phyloP scores from a whole-genome alignment of 2,113 vertebrate species.

The Ceyx margarethae region DNA sequence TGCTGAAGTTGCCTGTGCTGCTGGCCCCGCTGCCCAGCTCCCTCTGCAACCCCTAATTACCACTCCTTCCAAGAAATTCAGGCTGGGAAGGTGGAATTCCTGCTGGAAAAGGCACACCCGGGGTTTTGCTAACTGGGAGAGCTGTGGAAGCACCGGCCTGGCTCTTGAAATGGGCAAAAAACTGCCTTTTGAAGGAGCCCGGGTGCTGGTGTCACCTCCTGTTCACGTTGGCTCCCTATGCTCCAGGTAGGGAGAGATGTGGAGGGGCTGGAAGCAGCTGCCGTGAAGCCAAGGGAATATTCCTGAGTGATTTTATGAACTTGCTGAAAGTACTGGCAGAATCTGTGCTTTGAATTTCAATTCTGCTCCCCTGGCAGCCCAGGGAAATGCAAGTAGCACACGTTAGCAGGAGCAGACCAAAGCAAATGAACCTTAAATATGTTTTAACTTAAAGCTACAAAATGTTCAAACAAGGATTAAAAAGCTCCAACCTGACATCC shows the following conservation, averaged over 20 bases:
- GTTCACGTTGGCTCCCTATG: rapidly evolving
- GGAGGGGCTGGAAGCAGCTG: neutral
- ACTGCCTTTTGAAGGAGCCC: neutral
- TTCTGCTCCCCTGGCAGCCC: neutral
- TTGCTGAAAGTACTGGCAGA: neutral
- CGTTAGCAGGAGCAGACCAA: rapidly evolving
- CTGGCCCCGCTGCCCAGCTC: neutral
- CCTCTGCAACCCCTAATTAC: neutral
- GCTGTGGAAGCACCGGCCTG: neutral
- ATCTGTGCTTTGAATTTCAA: constrained; percentile 39
- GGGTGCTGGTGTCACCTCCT: neutral
- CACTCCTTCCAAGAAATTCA: neutral
- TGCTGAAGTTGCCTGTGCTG: neutral
- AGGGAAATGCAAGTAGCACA: neutral
- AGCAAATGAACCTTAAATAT: neutral
- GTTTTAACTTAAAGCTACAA: constrained; percentile 14
- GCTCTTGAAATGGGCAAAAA: neutral
- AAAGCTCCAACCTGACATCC: neutral
- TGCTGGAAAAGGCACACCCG: neutral
- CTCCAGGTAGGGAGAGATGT: neutral
- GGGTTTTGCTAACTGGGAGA: neutral
- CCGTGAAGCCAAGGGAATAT: neutral
- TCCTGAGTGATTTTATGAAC: constrained; percentile 12
- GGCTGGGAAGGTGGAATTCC: neutral
- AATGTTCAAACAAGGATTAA: neutral